These are phyloP conservation scores for Diceros bicornis DNA, from an alignment of 2,797 vertebrate species.

Conservation along the genomic window DNA sequence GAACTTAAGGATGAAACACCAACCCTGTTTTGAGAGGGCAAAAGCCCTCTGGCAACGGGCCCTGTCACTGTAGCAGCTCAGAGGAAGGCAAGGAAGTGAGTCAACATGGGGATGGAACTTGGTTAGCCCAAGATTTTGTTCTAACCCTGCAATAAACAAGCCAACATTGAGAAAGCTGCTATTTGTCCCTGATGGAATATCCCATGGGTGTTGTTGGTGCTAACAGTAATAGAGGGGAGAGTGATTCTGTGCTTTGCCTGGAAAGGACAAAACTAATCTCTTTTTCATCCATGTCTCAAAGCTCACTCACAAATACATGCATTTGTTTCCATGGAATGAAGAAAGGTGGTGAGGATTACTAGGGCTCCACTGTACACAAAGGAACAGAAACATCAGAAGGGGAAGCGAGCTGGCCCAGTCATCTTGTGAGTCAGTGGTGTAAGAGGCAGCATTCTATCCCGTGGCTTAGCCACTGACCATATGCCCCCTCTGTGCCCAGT, in stretches of 20 bases:
- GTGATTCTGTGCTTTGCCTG: not conserved
- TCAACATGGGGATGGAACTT: not conserved
- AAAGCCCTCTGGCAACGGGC: not conserved
- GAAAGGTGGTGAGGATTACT: not conserved
- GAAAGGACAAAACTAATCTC: not conserved
- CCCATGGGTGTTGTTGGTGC: not conserved
- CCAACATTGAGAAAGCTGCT: not conserved
- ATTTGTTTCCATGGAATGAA: not conserved
- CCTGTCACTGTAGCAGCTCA: not conserved
- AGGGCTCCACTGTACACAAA: not conserved
- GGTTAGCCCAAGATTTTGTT: constrained; percentile 57
- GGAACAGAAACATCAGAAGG: constrained; percentile 23
- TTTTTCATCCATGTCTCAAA: not conserved
- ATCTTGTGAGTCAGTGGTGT: constrained; percentile 63
- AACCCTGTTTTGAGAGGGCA: not conserved
- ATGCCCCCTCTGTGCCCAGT: not conserved
- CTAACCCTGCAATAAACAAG: constrained; percentile 31
- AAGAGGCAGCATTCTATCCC: not conserved
- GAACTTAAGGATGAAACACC: not conserved
- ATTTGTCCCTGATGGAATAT: not conserved
- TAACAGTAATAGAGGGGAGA: not conserved
- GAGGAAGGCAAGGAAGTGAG: constrained; percentile 37
- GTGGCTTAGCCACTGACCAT: not conserved
- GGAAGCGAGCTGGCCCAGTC: constrained; percentile 59
- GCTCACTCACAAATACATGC: not conserved